Percentiles rank a stretch among this genome's conserved stretches.
phyloP scores from a whole-genome alignment of 64 coral and sea anemone species.

The Catalaphyllia jardinei region DNA sequence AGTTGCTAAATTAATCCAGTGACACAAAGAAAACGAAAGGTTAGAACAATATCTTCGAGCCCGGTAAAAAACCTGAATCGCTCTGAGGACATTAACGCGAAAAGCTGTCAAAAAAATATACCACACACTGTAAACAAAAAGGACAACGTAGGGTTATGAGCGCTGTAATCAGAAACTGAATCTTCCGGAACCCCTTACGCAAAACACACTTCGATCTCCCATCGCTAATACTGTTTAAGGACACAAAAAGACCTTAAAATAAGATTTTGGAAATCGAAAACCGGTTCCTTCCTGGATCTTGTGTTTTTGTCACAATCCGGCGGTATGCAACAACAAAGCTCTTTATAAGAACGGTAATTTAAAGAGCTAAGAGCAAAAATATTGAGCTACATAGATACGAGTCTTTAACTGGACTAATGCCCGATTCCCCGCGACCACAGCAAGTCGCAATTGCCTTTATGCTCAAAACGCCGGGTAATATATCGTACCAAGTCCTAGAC shows the following conservation, averaged over 20 bases:
- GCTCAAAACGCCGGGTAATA: neutral
- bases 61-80: neutral
- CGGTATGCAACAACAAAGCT: neutral
- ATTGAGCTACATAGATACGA: neutral
- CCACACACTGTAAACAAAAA: neutral
- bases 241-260: neutral
- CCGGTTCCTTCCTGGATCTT: neutral
- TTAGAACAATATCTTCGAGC: neutral
- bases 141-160: neutral
- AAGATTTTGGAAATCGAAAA: neutral
- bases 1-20: neutral
- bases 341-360: neutral
- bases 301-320: neutral
- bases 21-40: neutral
- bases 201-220: neutral
- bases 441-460: neutral
- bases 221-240: neutral
- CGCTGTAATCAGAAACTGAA: slow-evolving; percentile 26
- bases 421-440: neutral
- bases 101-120: neutral
- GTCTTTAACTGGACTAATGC: neutral
- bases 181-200: slow-evolving; percentile 33
- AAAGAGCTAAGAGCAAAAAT: slow-evolving; percentile 5
- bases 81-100: neutral
- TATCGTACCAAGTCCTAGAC: neutral